A percentile compares a stretch with the other conserved stretches of the same genome.
Evolutionary conservation across 2,888 invertebrate species (phyloP).

Genomic region (Schizotus pectinicornis): DNA sequence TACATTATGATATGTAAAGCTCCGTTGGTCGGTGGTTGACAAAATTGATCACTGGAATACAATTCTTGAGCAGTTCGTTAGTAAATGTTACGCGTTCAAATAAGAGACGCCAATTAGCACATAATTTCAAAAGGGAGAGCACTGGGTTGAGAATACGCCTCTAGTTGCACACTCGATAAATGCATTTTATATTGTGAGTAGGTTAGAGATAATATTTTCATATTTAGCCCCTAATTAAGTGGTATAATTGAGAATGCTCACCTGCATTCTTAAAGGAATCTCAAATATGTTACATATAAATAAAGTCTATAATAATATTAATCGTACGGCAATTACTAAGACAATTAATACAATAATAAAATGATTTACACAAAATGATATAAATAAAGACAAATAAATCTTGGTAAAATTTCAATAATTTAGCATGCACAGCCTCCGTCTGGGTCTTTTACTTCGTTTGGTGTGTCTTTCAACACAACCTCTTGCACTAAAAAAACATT

Average conservation of each 20-base stretch:
- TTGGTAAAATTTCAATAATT: slow-evolving; percentile 38
- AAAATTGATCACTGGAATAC: slow-evolving; percentile 1
- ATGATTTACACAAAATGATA: slow-evolving; percentile 17
- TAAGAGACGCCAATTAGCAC: slow-evolving; percentile 1
- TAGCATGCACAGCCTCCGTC: slow-evolving; percentile 95
- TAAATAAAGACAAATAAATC: slow-evolving; percentile 12
- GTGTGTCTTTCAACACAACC: slow-evolving; percentile 96
- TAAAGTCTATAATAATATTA: slow-evolving; percentile 13
- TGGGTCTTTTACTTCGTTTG: slow-evolving; percentile 90
- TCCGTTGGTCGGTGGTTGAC: too few species aligned
- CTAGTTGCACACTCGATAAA: slow-evolving; percentile 3
- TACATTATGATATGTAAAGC: too few species aligned
- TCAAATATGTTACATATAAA: slow-evolving; percentile 13
- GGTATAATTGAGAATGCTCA: too few species aligned
- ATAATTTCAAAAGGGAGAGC: slow-evolving; percentile 1
- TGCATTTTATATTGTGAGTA: background rate
- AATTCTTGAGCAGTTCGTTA: slow-evolving; percentile 7
- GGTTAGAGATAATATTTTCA: too few species aligned
- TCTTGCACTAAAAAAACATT: slow-evolving; percentile 87
- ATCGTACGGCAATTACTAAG: background rate
- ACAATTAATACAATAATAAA: background rate
- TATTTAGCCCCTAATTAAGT: too few species aligned
- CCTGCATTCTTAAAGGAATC: too few species aligned
- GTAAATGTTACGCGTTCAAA: slow-evolving; percentile 7
- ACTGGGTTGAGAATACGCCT: background rate